Evolutionary conservation across 92 coral and sea anemone genomes (phyloP), one percentile per base, ranked within the genome.

Genomic region (Epizoanthus scotinus): DNA sequence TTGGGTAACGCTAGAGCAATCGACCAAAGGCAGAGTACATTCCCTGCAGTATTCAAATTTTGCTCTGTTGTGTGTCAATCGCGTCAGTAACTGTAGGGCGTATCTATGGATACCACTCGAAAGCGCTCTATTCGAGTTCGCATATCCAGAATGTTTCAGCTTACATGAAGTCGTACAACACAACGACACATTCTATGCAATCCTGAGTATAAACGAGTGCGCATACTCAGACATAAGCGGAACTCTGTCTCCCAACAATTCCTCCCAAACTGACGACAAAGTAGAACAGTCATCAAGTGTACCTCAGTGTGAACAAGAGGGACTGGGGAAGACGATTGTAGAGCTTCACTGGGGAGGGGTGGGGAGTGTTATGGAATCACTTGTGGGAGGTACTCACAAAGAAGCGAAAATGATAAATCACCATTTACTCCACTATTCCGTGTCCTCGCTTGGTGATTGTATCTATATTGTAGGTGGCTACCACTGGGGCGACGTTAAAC

Each of bases 311-410:
- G 55, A 38, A 8, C 19, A 7, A 0, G 73, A 68, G 26, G 56
- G 29, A 34, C 54, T 13, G 19, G 56, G 73, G 18, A 68, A 38
- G 55, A 38, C 47, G 21, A 68, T 68, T 22, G 73, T 68, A 13
- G 55, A 68, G 29, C n/a, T 68, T 68, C 42, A 68, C 28, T 68
- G 73, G 54, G 56, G 73, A 68, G 73, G 73, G 54, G 27, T 68
- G 19, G 73, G 31, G n/a, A 68, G 29, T 42, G n/a, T 68, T 27
- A 42, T 18, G 55, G 42, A 44, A 34, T 68, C 56, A 10, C 26
- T 2, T 3, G 27, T 4, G 55, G 31, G 42, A 20, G 56, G 54
- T 40, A 44, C 7, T 29, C 55, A 7, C 14, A 68, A 21, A 15
- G 54, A 68, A 25, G 56, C 15, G 0, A 68, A 36, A 24, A 20